Base-by-base conservation (phyloP, 2,797 vertebrate species). In the Setipinna tenuifilis region DNA sequence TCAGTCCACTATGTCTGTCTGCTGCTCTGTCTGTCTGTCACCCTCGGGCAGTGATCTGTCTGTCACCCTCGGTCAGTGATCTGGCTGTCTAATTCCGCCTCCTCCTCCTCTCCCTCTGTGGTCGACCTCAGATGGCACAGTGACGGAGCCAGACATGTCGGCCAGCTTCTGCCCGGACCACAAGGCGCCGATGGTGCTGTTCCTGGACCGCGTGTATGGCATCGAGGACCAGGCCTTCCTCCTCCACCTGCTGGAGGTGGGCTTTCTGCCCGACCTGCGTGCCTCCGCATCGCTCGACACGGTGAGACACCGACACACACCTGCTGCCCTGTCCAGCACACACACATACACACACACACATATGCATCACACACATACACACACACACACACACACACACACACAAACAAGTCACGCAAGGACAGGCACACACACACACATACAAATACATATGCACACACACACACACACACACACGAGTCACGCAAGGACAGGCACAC, bases 181-280 rank as follows among this genome's bases (percentile, higher is more conserved):
- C 94, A 99, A 99, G 92, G 97, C 98, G 83, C 97, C 98, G 61
- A 99, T 99, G 97, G 98, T 99, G 90, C 95, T 99, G 85, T 99
- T 99, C 92, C 92, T 99, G 93, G 98, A 99, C 90, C 95, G 98
- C 81, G 98, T 99, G 23, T 99, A 99, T 58, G 98, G 98, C 82
- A 96, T 99, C 62, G 97, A 98, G 93, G 97, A 98, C 93, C 98
- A 99, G 94, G 95, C 95, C 87, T 98, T 99, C 86, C 95, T 99
- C 65, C 97, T 99, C 81, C 98, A 99, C 89, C 93, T 99, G 84
- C 90, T 99, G 0, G 98, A 99, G 93, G 97, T 99, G 89, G 98
- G 98, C 85, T 99, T 99, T 93, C 95, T 99, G 89, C 97, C 98
- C 11, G 98, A 99, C 92, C 94, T 99, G 90, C 96, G 97, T 93